phyloP scores from a whole-genome alignment of 2,888 invertebrate species.

The Morpho deidamia region DNA sequence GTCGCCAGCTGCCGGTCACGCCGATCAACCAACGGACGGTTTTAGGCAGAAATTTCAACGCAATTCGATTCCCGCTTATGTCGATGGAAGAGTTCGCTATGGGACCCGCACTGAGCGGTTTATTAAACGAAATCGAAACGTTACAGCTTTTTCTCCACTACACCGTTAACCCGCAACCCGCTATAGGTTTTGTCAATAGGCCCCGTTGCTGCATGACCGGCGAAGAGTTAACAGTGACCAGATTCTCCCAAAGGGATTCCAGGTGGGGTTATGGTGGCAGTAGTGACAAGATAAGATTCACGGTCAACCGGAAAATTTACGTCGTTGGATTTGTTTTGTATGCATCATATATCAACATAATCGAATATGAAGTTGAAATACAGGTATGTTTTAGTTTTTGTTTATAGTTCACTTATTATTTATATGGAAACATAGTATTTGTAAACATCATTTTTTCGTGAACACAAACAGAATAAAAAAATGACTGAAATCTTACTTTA shows the following conservation, averaged over 20 bases:
- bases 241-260: constrained; percentile 86
- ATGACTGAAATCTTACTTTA: too few relatives aligned
- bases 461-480: too few relatives aligned
- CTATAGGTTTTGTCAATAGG: constrained; percentile 83
- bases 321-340: constrained; percentile 91
- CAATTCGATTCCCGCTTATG: constrained; percentile 91
- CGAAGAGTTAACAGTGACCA: constrained; percentile 85
- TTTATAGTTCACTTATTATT: too few relatives aligned
- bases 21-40: constrained; percentile 84
- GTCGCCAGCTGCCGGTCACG: constrained; percentile 81
- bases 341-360: constrained; percentile 87
- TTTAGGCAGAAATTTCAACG: constrained; percentile 82
- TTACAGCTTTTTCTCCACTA: constrained; percentile 85
- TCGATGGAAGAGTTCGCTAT: constrained; percentile 90
- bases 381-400: too few relatives aligned
- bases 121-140: constrained; percentile 86
- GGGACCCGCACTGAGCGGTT: constrained; percentile 85
- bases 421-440: too few relatives aligned
- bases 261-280: constrained; percentile 92
- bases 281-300: constrained; percentile 88
- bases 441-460: too few relatives aligned
- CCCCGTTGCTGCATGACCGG: constrained; percentile 88
- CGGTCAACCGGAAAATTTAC: constrained; percentile 88
- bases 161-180: constrained; percentile 86
- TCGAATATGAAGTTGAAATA: constrained; percentile 87